Evolutionary conservation across 2,888 invertebrate genomes (phyloP).

Genomic region (Anaspis maculata): DNA sequence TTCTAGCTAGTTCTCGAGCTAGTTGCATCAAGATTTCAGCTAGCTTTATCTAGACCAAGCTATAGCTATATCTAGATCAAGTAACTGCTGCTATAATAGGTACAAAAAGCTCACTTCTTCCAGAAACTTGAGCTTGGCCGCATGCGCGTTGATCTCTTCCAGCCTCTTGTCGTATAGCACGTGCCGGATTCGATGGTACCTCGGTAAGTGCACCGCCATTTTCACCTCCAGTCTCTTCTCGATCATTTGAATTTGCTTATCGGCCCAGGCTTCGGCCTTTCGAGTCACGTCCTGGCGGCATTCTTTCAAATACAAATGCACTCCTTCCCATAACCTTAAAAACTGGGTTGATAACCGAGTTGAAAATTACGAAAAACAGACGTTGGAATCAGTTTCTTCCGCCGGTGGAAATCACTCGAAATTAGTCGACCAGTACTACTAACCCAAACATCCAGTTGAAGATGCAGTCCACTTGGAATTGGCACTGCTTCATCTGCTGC

Average conservation of each 20-base stretch:
- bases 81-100: too few species aligned
- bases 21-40: too few species aligned
- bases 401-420: too few species aligned
- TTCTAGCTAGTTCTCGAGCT: too few species aligned
- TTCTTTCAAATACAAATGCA: conserved; percentile 20
- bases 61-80: too few species aligned
- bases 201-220: conserved; percentile 19
- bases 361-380: background rate
- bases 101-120: conserved; percentile 15
- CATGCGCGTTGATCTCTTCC: conserved; percentile 25
- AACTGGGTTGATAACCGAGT: background rate
- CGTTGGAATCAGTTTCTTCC: too few species aligned
- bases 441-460: conserved; percentile 35
- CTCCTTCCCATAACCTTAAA: conserved; percentile 28
- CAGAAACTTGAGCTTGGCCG: conserved; percentile 18
- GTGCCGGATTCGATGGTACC: conserved; percentile 19
- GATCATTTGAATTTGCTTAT: conserved; percentile 16
- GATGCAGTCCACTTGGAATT: conserved; percentile 28
- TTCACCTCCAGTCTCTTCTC: conserved; percentile 22
- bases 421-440: too few species aligned
- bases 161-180: conserved; percentile 26
- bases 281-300: conserved; percentile 23
- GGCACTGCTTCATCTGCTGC: conserved; percentile 24
- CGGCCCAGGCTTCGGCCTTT: conserved; percentile 20
- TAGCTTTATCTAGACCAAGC: too few species aligned